A percentile compares a stretch with the other conserved stretches of the same genome.
Conservation (phyloP, 1,140 invertebrate species). For the Ericerus pela region DNA sequence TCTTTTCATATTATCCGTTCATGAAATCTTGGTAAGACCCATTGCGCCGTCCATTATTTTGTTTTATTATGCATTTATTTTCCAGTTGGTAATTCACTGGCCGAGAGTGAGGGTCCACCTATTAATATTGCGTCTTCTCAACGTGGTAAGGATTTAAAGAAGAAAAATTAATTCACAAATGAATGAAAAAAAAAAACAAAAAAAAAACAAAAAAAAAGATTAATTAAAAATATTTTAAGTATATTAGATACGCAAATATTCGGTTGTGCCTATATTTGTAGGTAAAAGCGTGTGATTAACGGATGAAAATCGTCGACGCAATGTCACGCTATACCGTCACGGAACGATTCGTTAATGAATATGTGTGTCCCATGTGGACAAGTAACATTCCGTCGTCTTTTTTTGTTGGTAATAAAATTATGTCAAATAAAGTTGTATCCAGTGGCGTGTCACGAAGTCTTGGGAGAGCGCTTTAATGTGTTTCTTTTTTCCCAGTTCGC, state of each 20-base stretch:
- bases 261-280: constrained; percentile 10
- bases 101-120: no score
- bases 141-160: constrained; percentile 1
- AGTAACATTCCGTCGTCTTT: constrained; percentile 7
- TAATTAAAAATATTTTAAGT: constrained; percentile 5
- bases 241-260: constrained; percentile 9
- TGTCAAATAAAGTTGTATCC: constrained; percentile 5
- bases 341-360: constrained; percentile 1
- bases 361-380: constrained; percentile 4
- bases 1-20: no score
- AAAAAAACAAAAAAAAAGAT: no score
- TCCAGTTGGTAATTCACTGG: constrained; percentile 4
- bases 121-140: background rate
- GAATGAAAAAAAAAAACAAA: no score
- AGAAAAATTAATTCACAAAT: no score
- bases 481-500: background rate
- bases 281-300: constrained; percentile 10
- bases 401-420: constrained; percentile 10
- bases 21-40: no score
- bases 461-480: background rate
- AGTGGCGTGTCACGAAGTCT: constrained; percentile 1
- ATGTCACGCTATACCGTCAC: background rate
- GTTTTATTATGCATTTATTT: constrained; percentile 14
- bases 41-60: no score
- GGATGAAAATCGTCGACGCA: constrained; percentile 2